Conservation (phyloP, 2,113 vertebrate genomes). For the Eulacestoma nigropectus region DNA sequence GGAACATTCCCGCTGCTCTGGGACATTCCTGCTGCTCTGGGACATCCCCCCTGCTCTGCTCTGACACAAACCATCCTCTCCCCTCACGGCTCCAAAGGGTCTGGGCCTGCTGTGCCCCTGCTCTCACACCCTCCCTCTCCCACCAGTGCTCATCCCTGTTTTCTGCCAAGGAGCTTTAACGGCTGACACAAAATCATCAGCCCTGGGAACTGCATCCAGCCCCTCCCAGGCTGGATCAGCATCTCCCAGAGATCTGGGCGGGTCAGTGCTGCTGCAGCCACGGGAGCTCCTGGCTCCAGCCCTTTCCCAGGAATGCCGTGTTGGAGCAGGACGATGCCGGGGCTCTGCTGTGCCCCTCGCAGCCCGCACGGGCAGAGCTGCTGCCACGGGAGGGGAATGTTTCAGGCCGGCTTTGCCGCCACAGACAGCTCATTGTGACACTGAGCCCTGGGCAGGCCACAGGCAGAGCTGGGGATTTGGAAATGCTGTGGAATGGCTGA, state of each 20-base stretch:
- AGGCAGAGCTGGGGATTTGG: background rate
- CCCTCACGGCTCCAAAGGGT: background rate
- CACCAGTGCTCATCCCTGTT: rapidly evolving
- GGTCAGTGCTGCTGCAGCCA: background rate
- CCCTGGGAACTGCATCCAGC: no score
- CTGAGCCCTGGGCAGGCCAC: background rate
- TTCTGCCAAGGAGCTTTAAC: background rate
- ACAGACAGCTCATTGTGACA: background rate
- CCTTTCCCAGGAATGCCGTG: background rate
- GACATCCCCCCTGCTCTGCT: background rate
- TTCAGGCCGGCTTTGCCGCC: background rate
- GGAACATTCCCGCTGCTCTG: no score
- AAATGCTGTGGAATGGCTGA: background rate
- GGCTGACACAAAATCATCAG: background rate
- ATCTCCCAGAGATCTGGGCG: background rate
- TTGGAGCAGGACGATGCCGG: rapidly evolving
- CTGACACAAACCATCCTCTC: background rate
- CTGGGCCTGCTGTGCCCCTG: background rate
- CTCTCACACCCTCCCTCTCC: rapidly evolving
- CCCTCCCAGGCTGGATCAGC: no score
- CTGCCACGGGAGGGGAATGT: background rate
- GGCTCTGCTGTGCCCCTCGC: background rate
- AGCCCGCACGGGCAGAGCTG: background rate
- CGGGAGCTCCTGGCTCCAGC: background rate
- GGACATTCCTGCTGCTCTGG: background rate